Percentiles rank a stretch among this genome's conserved stretches.
phyloP scores from a whole-genome alignment of 53 echinoderm and acorn worm genomes.

The Echinarachnius parma region DNA sequence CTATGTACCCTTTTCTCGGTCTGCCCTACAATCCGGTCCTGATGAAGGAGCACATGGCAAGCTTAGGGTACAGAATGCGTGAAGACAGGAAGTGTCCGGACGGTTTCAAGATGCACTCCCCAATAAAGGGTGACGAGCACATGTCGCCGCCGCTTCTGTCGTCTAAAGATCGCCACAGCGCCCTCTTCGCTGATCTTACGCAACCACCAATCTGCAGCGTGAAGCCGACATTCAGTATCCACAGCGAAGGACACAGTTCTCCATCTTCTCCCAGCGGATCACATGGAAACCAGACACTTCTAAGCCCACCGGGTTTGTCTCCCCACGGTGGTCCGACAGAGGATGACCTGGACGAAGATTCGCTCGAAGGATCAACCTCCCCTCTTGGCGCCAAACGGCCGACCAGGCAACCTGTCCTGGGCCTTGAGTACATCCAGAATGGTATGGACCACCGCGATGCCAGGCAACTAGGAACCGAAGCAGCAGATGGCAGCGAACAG shows the following conservation, averaged over 20 bases:
- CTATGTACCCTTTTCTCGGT: slow-evolving; percentile 20
- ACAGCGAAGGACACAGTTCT: not conserved
- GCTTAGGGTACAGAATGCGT: not conserved
- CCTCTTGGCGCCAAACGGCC: slow-evolving; percentile 33
- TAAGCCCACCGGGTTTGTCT: slow-evolving; percentile 26
- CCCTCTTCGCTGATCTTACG: not conserved
- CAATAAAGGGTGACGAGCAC: not conserved
- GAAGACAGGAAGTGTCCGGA: not conserved
- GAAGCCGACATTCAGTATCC: slow-evolving; percentile 28
- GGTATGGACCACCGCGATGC: slow-evolving; percentile 3
- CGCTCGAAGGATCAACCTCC: not conserved
- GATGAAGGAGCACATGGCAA: not conserved
- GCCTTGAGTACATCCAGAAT: slow-evolving; percentile 73
- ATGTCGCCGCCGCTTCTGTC: slow-evolving; percentile 16
- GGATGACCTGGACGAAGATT: slow-evolving; percentile 6
- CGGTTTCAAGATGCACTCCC: not conserved
- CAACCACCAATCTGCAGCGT: slow-evolving; percentile 16
- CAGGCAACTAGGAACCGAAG: not conserved
- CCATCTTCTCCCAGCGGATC: not conserved
- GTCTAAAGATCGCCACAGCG: not conserved
- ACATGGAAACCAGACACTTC: slow-evolving; percentile 61
- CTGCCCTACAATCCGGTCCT: slow-evolving; percentile 21
- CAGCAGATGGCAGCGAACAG: not conserved
- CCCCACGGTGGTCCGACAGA: not conserved
- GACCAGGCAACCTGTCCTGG: slow-evolving; percentile 77